Percentiles rank a stretch among this genome's conserved stretches.
phyloP scores from a whole-genome alignment of 2,113 vertebrate species.

The Daboia siamensis region DNA sequence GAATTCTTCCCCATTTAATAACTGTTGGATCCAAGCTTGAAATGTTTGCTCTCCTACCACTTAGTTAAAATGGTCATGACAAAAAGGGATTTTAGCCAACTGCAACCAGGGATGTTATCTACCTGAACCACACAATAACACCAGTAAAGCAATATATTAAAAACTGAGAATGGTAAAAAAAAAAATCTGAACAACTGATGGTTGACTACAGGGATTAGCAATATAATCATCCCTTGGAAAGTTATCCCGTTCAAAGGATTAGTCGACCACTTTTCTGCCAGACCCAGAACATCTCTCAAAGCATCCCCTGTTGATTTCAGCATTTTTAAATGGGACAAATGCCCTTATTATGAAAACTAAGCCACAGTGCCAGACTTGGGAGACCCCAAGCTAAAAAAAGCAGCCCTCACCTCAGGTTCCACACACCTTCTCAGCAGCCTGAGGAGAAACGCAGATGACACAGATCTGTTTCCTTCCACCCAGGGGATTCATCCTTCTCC shows the following conservation, averaged over 20 bases:
- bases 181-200: background rate
- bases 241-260: background rate
- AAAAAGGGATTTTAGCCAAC: background rate
- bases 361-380: background rate
- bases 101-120: background rate
- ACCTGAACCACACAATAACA: background rate
- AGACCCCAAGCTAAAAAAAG: background rate
- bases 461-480: background rate
- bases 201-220: background rate
- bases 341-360: background rate
- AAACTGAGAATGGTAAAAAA: background rate
- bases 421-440: slow-evolving; percentile 10
- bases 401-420: background rate
- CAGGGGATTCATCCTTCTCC: slow-evolving; percentile 20
- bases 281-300: background rate
- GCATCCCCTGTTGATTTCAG: background rate
- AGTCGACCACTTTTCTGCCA: background rate
- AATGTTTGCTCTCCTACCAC: background rate
- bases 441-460: background rate
- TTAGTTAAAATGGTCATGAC: background rate
- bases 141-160: background rate
- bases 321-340: background rate
- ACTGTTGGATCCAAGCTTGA: background rate
- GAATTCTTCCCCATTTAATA: background rate
- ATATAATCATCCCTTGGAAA: background rate